phyloP scores from a whole-genome alignment of 2,113 vertebrate species.

The Myrmecophaga tridactyla region DNA sequence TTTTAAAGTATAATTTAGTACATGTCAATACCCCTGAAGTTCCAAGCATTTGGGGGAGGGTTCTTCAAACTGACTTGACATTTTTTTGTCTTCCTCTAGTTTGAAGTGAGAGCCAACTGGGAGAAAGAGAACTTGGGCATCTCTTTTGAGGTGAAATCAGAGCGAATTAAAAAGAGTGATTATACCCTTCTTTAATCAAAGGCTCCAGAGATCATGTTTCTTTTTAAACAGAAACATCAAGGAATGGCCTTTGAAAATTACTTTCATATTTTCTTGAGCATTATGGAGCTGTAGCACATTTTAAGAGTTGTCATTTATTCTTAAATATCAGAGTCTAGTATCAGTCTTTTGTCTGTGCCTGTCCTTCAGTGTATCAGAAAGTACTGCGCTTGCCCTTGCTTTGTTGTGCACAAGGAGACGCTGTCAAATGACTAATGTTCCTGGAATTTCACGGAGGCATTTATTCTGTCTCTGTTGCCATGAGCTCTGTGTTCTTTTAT shows the following conservation, averaged over 20 bases:
- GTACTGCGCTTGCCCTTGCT: slow-evolving; percentile 51
- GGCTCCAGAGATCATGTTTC: slow-evolving; percentile 62
- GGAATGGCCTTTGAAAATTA: slow-evolving; percentile 66
- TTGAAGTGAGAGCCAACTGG: slow-evolving; percentile 63
- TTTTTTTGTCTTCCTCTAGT: neutral
- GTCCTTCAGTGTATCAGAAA: slow-evolving; percentile 56
- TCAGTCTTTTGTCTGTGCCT: slow-evolving; percentile 57
- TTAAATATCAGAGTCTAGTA: slow-evolving; percentile 25
- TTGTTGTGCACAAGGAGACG: slow-evolving; percentile 55
- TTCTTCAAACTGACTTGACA: neutral
- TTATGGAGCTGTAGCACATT: slow-evolving; percentile 56
- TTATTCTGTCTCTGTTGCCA: slow-evolving; percentile 68
- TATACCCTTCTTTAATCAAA: slow-evolving; percentile 73
- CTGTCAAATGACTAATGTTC: slow-evolving; percentile 71
- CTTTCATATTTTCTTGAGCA: slow-evolving; percentile 63
- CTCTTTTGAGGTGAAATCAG: slow-evolving; percentile 75
- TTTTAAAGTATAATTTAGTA: neutral
- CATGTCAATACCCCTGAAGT: neutral
- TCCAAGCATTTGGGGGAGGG: neutral
- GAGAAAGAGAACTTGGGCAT: slow-evolving; percentile 44
- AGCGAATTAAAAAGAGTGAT: slow-evolving; percentile 75
- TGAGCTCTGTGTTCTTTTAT: slow-evolving; percentile 42
- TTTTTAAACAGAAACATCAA: slow-evolving; percentile 63
- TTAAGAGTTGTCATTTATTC: slow-evolving; percentile 68
- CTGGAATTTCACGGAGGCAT: slow-evolving; percentile 61